Base-by-base conservation (phyloP, 1,140 invertebrate species). In the Gerris buenoi region DNA sequence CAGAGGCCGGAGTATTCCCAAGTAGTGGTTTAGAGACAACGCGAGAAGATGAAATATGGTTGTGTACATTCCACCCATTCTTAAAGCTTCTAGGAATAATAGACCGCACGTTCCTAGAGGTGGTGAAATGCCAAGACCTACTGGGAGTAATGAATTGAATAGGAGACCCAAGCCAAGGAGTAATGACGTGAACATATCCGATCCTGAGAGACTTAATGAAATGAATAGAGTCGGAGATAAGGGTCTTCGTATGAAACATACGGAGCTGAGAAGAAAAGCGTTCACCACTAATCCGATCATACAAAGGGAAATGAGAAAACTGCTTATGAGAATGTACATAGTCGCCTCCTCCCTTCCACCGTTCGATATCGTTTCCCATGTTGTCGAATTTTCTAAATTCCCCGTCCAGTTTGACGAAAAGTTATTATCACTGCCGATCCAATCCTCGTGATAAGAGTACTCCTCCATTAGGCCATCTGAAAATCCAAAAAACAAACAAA, bases 1-100 rank as follows among this genome's bases (percentile, higher is more conserved):
- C 1, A 87, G 77, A 0, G 85, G 85, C 68, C 79, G 78, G 2
- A 83, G 72, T 56, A 83, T 84, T 22, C 85, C 85, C 23, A 86
- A 75, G 74, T 85, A 87, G 71, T 89, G 87, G 73, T 88, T 87
- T 22, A 86, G 73, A 2, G 86, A 85, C 28, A 89, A 77, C 1
- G 82, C 82, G 15, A 86, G 71, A 2, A 89, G 77, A 74, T 88
- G 87, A 5, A 81, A 74, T 1, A 87, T 81, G 0, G 85, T 84
- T 13, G 85, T 83, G 14, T 85, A 77, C 33, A 85, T 75, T 1
- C 79, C 79, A 2, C 80, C 80, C 57, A 84, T 71, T 67, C 84
- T 73, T 27, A 83, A 75, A 3, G 79, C 80, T 73, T 84, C 83
- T 1, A 84, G 66, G 2, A 72, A 71, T 58, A 80, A 68, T 27